Evolutionary conservation across 2,888 invertebrate genomes (phyloP), one percentile per base, ranked within the genome.

Genomic region (Pyrocoelia pectoralis): DNA sequence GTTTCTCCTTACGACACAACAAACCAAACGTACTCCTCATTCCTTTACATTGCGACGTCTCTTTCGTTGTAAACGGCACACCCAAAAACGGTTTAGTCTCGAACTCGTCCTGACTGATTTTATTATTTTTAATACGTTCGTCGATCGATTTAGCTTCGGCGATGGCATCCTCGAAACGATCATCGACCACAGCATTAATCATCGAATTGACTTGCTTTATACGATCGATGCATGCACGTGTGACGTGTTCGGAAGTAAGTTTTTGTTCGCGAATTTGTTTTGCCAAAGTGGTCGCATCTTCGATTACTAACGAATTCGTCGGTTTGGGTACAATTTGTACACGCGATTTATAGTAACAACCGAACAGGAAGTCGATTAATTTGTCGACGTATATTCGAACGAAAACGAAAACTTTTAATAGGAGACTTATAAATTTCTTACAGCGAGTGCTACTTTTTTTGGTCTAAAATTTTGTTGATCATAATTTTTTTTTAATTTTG

Each of bases 31-130:
- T 88, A 74, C 88, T 87, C 0, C 86, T 80, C 81, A 92, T 83
- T 77, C 94, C 95, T 75, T 86, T 83, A 0, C 91, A 91, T 5
- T 88, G 87, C 61, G 94, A 93, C 56, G 93, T 91, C 78, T 97
- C 97, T 80, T 98, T 98, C 0, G 92, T 89, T 4, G 96, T 94
- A 78, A 97, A 94, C 0, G 98, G 97, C 4, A 24, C 56, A 85
- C 87, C 90, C 56, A 97, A 83, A 74, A 96, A 93, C 2, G 95
- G 95, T 80, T 89, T 90, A 13, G 86, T 81, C 52, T 84, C 82
- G 65, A 91, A 87, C 71, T 91, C 88, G 10, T 86, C 84, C 18
- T 88, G 87, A 0, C 85, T 79, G 54, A 89, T 82, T 40, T 82
- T 76, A 0, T 87, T 87, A 43, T 80, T 82, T 19, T 84, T 83